These are phyloP conservation scores for Acipenser oxyrinchus DNA, from an alignment of 2,797 vertebrate species.

Conservation along the genomic window DNA sequence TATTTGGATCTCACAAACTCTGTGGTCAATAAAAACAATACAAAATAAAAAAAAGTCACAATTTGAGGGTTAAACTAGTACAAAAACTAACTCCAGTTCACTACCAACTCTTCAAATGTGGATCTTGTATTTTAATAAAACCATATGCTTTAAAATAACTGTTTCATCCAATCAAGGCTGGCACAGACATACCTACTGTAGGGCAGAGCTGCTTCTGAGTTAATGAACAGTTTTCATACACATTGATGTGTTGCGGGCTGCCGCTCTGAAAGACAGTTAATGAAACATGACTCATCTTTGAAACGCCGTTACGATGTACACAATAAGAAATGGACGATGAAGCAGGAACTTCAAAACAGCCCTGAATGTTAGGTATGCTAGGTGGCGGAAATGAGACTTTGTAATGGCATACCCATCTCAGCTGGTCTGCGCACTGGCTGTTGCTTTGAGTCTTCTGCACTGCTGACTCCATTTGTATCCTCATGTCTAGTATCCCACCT, in stretches of 20 bases:
- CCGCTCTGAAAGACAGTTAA: conserved; percentile 49
- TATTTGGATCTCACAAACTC: too few species aligned
- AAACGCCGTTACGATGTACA: conserved; percentile 22
- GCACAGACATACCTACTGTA: conserved; percentile 37
- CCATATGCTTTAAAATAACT: too few species aligned
- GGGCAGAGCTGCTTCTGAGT: conserved; percentile 32
- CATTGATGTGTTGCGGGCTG: conserved; percentile 46
- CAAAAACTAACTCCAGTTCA: too few species aligned
- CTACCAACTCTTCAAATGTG: too few species aligned
- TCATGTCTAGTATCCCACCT: conserved; percentile 57
- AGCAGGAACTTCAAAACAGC: conserved; percentile 8
- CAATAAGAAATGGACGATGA: conserved; percentile 28
- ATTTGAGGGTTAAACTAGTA: too few species aligned
- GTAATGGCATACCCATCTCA: conserved; percentile 25
- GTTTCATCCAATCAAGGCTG: neutral
- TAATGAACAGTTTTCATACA: conserved; percentile 78
- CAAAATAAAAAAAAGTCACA: too few species aligned
- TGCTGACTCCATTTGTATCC: conserved; percentile 36
- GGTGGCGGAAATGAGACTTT: conserved; percentile 7
- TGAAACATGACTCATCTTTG: conserved; percentile 39
- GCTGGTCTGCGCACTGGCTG: conserved; percentile 38
- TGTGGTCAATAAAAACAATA: too few species aligned
- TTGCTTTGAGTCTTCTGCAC: conserved; percentile 39
- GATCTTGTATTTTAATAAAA: conserved; percentile 5
- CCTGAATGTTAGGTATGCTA: neutral